Conservation (phyloP, 1,140 invertebrate species). For the Acromyrmex echinatior region DNA sequence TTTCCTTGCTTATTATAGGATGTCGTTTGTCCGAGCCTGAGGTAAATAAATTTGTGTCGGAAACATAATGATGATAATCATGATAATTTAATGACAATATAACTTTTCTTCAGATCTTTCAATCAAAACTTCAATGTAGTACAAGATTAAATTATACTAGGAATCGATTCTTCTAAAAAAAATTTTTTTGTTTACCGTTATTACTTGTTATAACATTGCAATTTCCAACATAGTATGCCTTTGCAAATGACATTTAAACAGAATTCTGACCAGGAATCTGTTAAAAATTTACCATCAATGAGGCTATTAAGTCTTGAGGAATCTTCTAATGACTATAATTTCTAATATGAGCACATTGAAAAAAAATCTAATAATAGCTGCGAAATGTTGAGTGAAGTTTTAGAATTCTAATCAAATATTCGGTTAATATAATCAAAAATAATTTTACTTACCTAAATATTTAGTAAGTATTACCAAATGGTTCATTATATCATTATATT, state of each 20-base stretch:
- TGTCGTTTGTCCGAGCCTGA: background rate
- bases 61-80: conserved; percentile 19
- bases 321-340: background rate
- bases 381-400: too few species aligned
- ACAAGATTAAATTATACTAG: background rate
- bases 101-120: background rate
- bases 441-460: too few species aligned
- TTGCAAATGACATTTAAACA: background rate
- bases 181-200: background rate
- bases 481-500: too few species aligned
- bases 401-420: too few species aligned
- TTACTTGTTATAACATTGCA: background rate
- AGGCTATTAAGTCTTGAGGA: too few species aligned
- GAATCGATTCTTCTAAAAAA: background rate
- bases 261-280: background rate
- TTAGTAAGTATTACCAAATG: too few species aligned
- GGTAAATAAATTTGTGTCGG: background rate
- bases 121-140: background rate
- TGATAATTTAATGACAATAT: conserved; percentile 13
- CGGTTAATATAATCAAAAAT: too few species aligned
- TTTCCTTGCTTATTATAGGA: conserved; percentile 26
- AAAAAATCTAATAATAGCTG: too few species aligned
- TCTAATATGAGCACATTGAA: background rate
- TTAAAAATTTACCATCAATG: background rate
- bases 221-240: background rate